Percentiles rank a stretch among this genome's conserved stretches.
Evolutionary conservation across 2,113 vertebrate genomes (phyloP).

Genomic region (Paracanthobrama guichenoti): DNA sequence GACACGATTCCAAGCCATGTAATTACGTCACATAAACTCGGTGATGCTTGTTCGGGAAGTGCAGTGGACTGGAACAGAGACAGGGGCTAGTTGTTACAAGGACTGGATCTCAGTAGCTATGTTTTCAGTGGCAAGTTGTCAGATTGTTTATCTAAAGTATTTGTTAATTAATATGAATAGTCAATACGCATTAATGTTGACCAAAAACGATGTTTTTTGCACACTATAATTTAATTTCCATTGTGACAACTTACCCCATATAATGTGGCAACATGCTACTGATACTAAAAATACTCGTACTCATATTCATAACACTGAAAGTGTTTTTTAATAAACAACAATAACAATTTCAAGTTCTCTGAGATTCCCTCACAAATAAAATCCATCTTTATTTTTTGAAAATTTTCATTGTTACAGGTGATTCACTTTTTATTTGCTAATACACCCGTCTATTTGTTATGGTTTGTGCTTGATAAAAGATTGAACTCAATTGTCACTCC

Average conservation of each 20-base stretch:
- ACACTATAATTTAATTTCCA: not conserved
- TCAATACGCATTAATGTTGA: not conserved
- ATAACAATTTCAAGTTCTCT: not conserved
- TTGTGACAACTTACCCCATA: not conserved
- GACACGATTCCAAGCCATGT: not conserved
- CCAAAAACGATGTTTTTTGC: not conserved
- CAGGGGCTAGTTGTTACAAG: not conserved
- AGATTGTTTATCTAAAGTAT: too few species aligned
- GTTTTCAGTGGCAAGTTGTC: not conserved
- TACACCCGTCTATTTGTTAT: not conserved
- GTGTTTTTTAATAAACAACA: not conserved
- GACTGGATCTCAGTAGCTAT: not conserved
- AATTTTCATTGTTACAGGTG: not conserved
- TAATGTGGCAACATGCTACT: not conserved
- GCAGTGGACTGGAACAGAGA: not conserved
- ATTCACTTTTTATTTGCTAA: not conserved
- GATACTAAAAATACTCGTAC: not conserved
- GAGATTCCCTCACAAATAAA: not conserved
- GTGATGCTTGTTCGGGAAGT: not conserved
- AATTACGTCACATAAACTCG: not conserved
- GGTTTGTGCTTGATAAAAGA: conserved; percentile 9
- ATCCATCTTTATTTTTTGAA: not conserved
- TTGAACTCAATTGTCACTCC: not conserved
- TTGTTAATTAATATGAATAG: not conserved
- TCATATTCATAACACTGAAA: not conserved